Evolutionary conservation across 1,140 invertebrate genomes (phyloP), one percentile per base, ranked within the genome.

Genomic region (Lucilia sericata): DNA sequence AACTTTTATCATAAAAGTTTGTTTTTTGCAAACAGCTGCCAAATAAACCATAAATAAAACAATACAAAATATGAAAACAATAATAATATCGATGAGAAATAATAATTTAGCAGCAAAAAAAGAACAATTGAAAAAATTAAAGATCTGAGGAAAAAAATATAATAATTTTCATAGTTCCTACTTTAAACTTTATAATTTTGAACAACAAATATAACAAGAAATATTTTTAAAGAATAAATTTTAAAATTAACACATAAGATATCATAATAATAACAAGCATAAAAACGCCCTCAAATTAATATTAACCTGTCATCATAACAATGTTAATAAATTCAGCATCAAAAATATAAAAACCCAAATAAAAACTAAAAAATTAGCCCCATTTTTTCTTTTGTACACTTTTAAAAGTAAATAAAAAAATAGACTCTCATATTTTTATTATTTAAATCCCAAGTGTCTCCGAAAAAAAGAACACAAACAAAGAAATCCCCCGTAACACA

Each of bases 401-500:
- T 70, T 70, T 70, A n/a, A 78, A 80, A 80, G 51, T 2, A 49
- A 80, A 21, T 21, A 25, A 14, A 49, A n/a, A 51, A 80, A 80
- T 51, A 51, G n/a, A 19, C 19, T 10, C 21, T 70, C 47, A 80
- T 49, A 49, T 80, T 80, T 80, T 80, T 80, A 80, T 80, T 80
- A 80, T 21, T 49, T 49, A 80, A 51, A 51, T 49, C 76, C 76
- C 76, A 49, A 78, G n/a, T 78, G 75, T 36, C 36, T 42, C 34
- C 9, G 5, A 78, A 47, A 49, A 80, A 80, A n/a, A 19, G n/a
- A 3, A 10, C 49, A 49, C 17, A 47, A 51, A 49, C 13, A 80
- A 51, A 49, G 19, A 25, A 70, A 70, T 10, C 17, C 4, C 65
- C 65, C 25, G 3, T 30, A 25, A 25, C n/a, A 70, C n/a, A 19